These are phyloP conservation scores for Halictus ligatus DNA, from an alignment of 2,888 invertebrate species.

Conservation along the genomic window DNA sequence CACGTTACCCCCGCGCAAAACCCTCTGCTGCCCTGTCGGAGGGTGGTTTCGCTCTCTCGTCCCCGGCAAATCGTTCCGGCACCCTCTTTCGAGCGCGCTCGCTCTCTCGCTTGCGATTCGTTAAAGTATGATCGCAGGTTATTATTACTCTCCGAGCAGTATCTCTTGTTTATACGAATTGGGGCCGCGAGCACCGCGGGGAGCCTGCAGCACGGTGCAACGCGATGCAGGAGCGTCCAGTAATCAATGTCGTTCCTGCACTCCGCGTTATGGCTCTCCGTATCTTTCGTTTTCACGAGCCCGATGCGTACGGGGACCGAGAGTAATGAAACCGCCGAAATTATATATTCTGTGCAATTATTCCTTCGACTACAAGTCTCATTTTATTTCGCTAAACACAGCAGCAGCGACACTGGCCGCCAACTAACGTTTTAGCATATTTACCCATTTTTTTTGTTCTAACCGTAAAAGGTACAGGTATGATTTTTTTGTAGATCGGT, in stretches of 20 bases:
- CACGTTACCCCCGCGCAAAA: not conserved
- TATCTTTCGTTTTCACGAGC: not conserved
- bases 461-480: not conserved
- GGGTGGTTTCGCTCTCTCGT: not conserved
- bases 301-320: not conserved
- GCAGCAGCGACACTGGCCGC: not conserved
- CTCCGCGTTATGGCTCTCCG: not conserved
- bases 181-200: not conserved
- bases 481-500: not conserved
- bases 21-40: not conserved
- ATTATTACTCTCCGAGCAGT: conserved; percentile 14
- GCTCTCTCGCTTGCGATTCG: not conserved
- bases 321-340: not conserved
- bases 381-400: not conserved
- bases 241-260: conserved; percentile 1
- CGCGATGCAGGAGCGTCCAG: not conserved
- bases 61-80: not conserved
- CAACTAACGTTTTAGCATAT: not conserved
- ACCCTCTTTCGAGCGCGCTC: not conserved
- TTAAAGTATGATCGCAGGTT: conserved; percentile 29
- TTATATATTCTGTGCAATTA: not conserved
- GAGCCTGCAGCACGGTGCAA: not conserved
- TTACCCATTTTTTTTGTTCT: not conserved
- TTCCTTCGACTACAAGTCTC: not conserved
- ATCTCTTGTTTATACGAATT: conserved; percentile 2